Evolutionary conservation across 2,113 vertebrate species (phyloP).

Genomic region (Nycticebus coucang): DNA sequence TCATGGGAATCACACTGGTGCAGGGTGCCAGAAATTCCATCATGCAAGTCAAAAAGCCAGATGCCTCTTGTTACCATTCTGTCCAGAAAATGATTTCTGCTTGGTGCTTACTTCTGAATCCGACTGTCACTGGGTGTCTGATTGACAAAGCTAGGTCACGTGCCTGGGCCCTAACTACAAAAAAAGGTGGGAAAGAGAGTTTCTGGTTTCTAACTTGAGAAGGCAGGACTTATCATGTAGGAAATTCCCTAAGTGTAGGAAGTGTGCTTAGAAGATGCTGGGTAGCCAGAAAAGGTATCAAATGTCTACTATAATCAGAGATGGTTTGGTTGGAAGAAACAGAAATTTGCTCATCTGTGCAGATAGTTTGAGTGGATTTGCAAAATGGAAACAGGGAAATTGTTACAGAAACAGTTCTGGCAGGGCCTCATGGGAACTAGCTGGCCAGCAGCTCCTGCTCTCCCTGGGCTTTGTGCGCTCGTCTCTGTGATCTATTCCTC

Average conservation of each 20-base stretch:
- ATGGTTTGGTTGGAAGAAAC: conserved; percentile 7
- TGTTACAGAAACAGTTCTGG: not conserved
- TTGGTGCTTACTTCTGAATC: conserved; percentile 38
- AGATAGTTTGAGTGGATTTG: conserved; percentile 26
- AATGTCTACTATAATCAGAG: not conserved
- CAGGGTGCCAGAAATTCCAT: not conserved
- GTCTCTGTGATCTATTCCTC: not conserved
- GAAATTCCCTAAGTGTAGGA: conserved; percentile 27
- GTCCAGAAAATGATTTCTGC: conserved; percentile 24
- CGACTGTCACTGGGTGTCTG: not conserved
- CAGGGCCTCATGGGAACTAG: not conserved
- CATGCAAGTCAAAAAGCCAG: not conserved
- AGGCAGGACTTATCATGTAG: not conserved
- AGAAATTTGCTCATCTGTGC: not conserved
- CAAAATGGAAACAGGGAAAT: conserved; percentile 15
- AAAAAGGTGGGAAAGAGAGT: conserved; percentile 21
- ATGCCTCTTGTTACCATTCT: not conserved
- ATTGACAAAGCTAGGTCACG: not conserved
- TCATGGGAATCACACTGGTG: not conserved
- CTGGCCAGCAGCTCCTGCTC: not conserved
- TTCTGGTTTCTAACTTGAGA: conserved; percentile 15
- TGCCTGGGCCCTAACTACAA: not conserved
- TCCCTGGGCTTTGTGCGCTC: not conserved
- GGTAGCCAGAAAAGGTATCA: not conserved
- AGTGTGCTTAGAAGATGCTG: not conserved